Evolutionary conservation across 2,113 vertebrate species (phyloP).

Genomic region (Platichthys stellatus): DNA sequence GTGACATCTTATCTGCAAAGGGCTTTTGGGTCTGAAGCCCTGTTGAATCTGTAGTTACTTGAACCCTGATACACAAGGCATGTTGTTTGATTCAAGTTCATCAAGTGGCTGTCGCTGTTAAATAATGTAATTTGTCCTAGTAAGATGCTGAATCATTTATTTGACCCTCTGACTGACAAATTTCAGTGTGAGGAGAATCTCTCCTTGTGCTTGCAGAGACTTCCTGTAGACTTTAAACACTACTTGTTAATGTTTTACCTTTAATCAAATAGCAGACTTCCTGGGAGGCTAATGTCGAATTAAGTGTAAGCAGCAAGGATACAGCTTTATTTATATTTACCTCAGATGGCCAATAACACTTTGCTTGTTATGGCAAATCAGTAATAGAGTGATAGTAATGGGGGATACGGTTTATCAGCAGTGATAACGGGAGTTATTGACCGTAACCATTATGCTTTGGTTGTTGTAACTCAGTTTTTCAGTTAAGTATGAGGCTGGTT

Average conservation of each 20-base stretch:
- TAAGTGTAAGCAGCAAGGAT: constrained; percentile 21
- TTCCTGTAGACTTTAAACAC: constrained; percentile 75
- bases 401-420: constrained; percentile 39
- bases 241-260: constrained; percentile 81
- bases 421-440: constrained; percentile 39
- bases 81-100: not conserved
- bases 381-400: constrained; percentile 26
- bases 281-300: constrained; percentile 43
- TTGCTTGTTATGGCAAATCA: constrained; percentile 27
- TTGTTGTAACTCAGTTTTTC: constrained; percentile 24
- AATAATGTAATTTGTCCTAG: not conserved
- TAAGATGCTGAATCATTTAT: not conserved
- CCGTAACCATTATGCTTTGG: constrained; percentile 19
- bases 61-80: constrained; percentile 8
- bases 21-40: constrained; percentile 23
- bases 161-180: constrained; percentile 31
- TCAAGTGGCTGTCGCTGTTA: too few relatives aligned
- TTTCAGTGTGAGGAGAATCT: constrained; percentile 17
- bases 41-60: constrained; percentile 30
- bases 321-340: constrained; percentile 32
- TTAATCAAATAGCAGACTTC: constrained; percentile 72
- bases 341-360: constrained; percentile 43
- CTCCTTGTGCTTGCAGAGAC: constrained; percentile 25
- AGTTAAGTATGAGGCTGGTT: constrained; percentile 16
- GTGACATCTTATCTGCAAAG: constrained; percentile 27